A percentile compares a stretch with the other conserved stretches of the same genome.
Evolutionary conservation across 2,113 vertebrate species (phyloP).

Genomic region (Manacus vitellinus): DNA sequence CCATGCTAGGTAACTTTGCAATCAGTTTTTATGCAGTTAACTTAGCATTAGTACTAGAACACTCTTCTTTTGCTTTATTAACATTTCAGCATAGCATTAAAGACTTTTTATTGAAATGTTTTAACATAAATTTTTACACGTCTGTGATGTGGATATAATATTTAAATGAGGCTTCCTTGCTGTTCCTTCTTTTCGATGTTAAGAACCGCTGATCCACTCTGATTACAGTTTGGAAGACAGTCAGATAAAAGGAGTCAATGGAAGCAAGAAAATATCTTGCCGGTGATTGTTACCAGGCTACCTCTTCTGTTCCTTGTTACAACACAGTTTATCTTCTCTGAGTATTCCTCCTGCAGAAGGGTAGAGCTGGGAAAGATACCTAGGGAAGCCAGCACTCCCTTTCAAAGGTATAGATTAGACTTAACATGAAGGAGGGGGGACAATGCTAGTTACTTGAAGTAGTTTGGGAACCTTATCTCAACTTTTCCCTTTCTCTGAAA

Average conservation of each 20-base stretch:
- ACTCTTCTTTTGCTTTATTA: not conserved
- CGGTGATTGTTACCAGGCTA: not conserved
- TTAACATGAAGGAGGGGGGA: not conserved
- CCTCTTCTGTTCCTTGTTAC: not conserved
- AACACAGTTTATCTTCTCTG: not conserved
- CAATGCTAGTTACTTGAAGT: not conserved
- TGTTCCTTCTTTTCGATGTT: not conserved
- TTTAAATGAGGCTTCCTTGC: not conserved
- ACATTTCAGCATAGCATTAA: not conserved
- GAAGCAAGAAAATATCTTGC: not conserved
- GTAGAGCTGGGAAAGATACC: not conserved
- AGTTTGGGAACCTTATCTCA: not conserved
- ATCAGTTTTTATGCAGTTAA: not conserved
- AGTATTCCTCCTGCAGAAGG: not conserved
- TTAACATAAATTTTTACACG: not conserved
- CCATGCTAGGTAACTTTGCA: constrained; percentile 82
- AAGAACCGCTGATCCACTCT: not conserved
- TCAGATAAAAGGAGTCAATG: not conserved
- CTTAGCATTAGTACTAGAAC: not conserved
- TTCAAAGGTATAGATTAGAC: not conserved
- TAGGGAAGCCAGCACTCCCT: not conserved
- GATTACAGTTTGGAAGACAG: not conserved
- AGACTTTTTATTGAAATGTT: not conserved
- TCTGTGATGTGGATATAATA: not conserved
- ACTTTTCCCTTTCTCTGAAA: not conserved